phyloP scores from a whole-genome alignment of 2,797 vertebrate species.

The Galaxias olidus region DNA sequence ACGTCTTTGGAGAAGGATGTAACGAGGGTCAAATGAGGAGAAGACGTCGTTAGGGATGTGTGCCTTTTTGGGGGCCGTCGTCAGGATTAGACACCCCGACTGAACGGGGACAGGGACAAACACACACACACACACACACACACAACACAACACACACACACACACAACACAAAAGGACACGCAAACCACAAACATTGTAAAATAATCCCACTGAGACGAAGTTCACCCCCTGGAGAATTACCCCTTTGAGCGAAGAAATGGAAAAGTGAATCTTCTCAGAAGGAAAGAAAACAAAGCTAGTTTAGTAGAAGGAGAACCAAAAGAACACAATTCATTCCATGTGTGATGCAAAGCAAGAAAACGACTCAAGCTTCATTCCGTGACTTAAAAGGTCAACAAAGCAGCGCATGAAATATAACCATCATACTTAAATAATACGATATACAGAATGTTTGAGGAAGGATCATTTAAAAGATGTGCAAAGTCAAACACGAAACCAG shows the following conservation, averaged over 20 bases:
- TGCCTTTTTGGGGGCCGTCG: conserved; percentile 27
- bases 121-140: not conserved
- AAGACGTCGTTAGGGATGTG: conserved; percentile 51
- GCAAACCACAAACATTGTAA: conserved; percentile 61
- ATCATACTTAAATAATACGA: conserved; percentile 67
- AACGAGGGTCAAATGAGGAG: conserved; percentile 43
- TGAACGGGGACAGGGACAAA: not conserved
- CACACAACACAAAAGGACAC: conserved; percentile 51
- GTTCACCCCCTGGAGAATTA: conserved; percentile 14
- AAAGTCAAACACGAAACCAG: no score
- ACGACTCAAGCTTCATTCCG: conserved; percentile 48
- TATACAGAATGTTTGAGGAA: conserved; percentile 44
- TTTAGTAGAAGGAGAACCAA: conserved; percentile 38
- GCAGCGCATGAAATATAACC: conserved; percentile 67
- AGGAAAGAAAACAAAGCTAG: not conserved
- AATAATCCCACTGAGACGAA: conserved; percentile 46
- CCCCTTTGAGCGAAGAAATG: not conserved
- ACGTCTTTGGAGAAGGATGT: conserved; percentile 45
- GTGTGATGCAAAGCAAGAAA: conserved; percentile 63
- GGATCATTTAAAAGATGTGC: no score
- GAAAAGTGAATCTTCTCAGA: not conserved
- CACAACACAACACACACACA: conserved; percentile 36
- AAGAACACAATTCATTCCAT: conserved; percentile 62
- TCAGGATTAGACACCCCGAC: conserved; percentile 35
- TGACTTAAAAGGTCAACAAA: conserved; percentile 61